Evolutionary conservation across 2,113 vertebrate genomes (phyloP).

Genomic region (Mormyrus iriodes): DNA sequence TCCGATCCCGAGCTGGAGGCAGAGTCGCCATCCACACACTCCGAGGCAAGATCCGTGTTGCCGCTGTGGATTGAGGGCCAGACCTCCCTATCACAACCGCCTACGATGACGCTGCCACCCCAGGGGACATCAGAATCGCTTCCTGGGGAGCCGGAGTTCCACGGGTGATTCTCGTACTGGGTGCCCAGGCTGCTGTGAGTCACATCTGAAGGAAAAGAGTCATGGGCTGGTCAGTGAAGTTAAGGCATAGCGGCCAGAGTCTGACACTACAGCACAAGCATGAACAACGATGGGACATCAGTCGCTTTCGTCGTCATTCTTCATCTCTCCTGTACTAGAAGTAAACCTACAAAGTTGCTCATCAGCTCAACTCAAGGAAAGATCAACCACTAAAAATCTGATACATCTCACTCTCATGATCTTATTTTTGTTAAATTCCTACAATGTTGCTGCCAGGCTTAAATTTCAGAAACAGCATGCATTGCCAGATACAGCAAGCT

Average conservation of each 20-base stretch:
- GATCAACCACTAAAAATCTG: constrained; percentile 2
- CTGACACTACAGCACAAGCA: background rate
- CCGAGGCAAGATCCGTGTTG: constrained; percentile 83
- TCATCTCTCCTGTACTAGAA: background rate
- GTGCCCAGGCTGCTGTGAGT: constrained; percentile 83
- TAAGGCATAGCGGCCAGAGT: background rate
- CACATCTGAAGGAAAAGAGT: constrained; percentile 65
- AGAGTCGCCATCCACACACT: constrained; percentile 93
- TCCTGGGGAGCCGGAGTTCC: constrained; percentile 82
- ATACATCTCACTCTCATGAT: background rate
- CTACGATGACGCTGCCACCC: constrained; percentile 74
- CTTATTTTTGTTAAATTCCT: background rate
- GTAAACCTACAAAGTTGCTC: background rate
- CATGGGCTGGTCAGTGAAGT: background rate
- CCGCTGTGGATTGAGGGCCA: constrained; percentile 75
- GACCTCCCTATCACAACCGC: constrained; percentile 75
- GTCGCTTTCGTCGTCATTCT: background rate
- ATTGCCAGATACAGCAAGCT: background rate
- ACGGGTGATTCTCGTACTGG: constrained; percentile 91
- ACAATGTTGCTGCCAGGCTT: background rate
- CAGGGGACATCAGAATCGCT: constrained; percentile 85
- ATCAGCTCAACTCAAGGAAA: background rate
- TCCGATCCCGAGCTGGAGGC: constrained; percentile 82
- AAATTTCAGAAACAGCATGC: background rate
- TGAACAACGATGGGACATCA: background rate